A percentile compares a stretch with the other conserved stretches of the same genome.
Evolutionary conservation across 2,797 vertebrate species (phyloP).

Genomic region (Sibirionetta formosa): DNA sequence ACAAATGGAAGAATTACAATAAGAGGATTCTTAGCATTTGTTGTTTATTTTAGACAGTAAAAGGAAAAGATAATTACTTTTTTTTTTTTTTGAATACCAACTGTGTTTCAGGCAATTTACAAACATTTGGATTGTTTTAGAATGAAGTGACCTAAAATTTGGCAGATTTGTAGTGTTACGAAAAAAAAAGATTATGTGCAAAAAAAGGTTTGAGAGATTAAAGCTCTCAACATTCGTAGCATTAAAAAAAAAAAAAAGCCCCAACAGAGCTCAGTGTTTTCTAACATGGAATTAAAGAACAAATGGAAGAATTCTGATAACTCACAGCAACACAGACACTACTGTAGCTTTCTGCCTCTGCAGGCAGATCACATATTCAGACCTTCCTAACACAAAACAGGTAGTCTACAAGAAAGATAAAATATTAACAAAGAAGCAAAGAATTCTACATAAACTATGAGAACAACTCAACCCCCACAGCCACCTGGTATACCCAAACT

Average conservation of each 20-base stretch:
- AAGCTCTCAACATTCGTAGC: background rate
- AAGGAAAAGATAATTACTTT: constrained; percentile 1
- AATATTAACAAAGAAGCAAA: background rate
- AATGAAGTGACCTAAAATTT: constrained; percentile 18
- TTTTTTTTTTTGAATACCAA: background rate
- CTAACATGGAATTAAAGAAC: background rate
- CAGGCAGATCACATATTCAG: background rate
- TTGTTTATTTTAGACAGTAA: constrained; percentile 23
- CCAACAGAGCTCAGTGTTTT: background rate
- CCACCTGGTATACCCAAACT: background rate
- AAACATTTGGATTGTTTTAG: constrained; percentile 49
- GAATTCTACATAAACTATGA: background rate
- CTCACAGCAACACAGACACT: background rate
- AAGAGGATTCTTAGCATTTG: constrained; percentile 26
- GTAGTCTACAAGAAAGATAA: background rate
- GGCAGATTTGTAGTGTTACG: constrained; percentile 7
- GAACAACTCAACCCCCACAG: background rate
- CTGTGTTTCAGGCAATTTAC: constrained; percentile 26
- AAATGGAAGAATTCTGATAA: background rate
- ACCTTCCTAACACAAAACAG: background rate
- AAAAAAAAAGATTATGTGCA: background rate
- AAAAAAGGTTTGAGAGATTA: constrained; percentile 21
- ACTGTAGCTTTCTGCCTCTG: background rate
- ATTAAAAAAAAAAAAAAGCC: background rate
- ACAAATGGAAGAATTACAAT: background rate